Evolutionary conservation across 2,888 invertebrate species (phyloP), one percentile per base, ranked within the genome.

Genomic region (Cephus rjabovi): DNA sequence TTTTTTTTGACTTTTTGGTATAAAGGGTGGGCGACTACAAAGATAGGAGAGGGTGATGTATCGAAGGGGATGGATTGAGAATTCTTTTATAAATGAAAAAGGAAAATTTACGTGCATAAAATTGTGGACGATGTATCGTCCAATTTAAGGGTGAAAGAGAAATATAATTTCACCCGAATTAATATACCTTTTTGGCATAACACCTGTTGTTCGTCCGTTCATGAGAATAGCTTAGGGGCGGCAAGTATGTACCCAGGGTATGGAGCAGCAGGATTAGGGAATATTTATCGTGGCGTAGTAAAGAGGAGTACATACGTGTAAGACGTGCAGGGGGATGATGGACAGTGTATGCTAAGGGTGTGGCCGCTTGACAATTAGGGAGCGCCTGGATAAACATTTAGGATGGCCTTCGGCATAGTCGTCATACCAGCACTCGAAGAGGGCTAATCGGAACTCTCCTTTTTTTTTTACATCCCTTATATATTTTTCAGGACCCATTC

Each of bases 281-380:
- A 79, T 76, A 74, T 79, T 76, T 79, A 76, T 79, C 37, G 76
- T 71, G 68, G 76, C 11, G 75, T 23, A 78, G 34, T 76, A 73
- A 56, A 68, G 73, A 37, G 75, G 35, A 71, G 71, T 33, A 31
- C 31, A 33, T 33, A 71, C 56, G 78, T 76, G 73, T 40, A 69
- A 73, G 76, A 76, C 56, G 15, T 23, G 23, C 56, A 56, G 69
- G 75, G 35, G 78, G 80, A 83, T 86, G 86, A 86, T 83, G 84
- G 85, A 86, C 84, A 84, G 81, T 84, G 87, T 86, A 84, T 87
- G 85, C 81, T 79, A 83, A 89, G 87, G 90, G 90, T 88, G 90
- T 87, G 89, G 86, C 86, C 83, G 86, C 85, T 87, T 80, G 84
- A 88, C 89, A 89, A 90, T 90, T 89, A 89, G 87, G 90, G 90